Evolutionary conservation across 2,797 vertebrate genomes (phyloP).

Genomic region (Carcharodon carcharias): DNA sequence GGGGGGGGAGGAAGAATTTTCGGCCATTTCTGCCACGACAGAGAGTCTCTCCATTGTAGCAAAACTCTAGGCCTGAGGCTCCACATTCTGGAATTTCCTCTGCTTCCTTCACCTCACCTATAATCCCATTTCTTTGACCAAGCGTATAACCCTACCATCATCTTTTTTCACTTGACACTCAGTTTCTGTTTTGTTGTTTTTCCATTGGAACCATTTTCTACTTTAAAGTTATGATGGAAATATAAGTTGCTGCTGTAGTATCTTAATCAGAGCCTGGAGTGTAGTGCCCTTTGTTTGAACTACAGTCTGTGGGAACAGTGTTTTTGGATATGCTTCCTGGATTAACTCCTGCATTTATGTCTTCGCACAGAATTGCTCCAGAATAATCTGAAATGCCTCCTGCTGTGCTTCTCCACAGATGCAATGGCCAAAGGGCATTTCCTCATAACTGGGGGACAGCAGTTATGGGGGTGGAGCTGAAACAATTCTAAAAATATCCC

Average conservation of each 20-base stretch:
- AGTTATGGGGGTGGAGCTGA: neutral
- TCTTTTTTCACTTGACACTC: neutral
- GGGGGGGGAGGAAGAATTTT: too few relatives aligned
- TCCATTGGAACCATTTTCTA: neutral
- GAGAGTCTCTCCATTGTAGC: too few relatives aligned
- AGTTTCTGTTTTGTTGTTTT: neutral
- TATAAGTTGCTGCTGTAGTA: neutral
- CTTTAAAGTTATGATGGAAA: neutral
- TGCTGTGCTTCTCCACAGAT: neutral
- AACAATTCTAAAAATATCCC: neutral
- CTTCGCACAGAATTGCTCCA: neutral
- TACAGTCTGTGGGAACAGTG: neutral
- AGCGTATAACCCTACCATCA: neutral
- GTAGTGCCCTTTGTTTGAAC: neutral
- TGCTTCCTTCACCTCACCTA: neutral
- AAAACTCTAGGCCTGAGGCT: too few relatives aligned
- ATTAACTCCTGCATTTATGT: neutral
- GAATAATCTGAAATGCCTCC: neutral
- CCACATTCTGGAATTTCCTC: neutral
- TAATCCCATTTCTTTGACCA: neutral
- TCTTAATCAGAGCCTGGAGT: neutral
- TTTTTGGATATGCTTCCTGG: neutral
- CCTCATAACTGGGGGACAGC: neutral
- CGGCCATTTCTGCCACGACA: too few relatives aligned
- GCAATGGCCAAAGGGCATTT: neutral